Evolutionary conservation across 2,113 vertebrate genomes (phyloP).

Genomic region (Rhodinocichla rosea): DNA sequence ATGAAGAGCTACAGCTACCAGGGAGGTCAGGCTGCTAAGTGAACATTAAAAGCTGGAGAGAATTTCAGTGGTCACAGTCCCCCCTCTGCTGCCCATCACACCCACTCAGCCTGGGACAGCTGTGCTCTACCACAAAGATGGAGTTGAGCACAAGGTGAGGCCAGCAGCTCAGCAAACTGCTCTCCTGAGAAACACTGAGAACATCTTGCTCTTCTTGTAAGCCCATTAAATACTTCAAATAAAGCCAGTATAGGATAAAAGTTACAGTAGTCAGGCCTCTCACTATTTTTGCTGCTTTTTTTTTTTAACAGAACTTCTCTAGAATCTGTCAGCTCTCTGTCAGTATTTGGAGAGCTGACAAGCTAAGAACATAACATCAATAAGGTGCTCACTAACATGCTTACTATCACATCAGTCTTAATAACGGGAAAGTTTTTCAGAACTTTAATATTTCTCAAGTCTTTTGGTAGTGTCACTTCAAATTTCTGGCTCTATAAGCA

Average conservation of each 20-base stretch:
- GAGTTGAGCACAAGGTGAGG: background rate
- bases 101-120: background rate
- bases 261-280: background rate
- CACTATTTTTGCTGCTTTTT: background rate
- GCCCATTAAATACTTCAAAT: background rate
- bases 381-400: background rate
- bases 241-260: background rate
- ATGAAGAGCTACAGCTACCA: background rate
- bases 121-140: background rate
- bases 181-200: background rate
- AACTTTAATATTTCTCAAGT: background rate
- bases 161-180: background rate
- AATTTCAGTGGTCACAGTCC: background rate
- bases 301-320: background rate
- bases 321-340: background rate
- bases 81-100: background rate
- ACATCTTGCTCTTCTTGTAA: background rate
- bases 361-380: background rate
- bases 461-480: background rate
- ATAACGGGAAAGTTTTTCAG: background rate
- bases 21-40: background rate
- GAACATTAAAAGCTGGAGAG: background rate
- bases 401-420: background rate
- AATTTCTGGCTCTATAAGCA: background rate
- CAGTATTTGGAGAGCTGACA: background rate